A percentile compares a stretch with the other conserved stretches of the same genome.
Evolutionary conservation across 1,140 invertebrate genomes (phyloP).

Genomic region (Neelides sp.): DNA sequence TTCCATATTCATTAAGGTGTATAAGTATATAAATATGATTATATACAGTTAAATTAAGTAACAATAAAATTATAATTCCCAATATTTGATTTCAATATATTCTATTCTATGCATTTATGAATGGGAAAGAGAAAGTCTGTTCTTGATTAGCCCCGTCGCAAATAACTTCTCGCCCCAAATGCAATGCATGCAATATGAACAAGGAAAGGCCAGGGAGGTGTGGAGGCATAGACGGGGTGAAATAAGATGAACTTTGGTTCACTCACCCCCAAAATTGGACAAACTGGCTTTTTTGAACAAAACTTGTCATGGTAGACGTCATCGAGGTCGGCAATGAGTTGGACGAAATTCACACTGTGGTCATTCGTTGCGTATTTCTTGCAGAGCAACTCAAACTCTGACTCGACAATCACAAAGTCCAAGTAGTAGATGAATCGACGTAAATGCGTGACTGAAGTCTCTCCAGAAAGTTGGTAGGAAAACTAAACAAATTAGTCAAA

Average conservation of each 20-base stretch:
- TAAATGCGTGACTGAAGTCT: slow-evolving; percentile 25
- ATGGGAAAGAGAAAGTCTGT: too few species aligned
- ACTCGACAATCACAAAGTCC: slow-evolving; percentile 17
- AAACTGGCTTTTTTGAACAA: slow-evolving; percentile 19
- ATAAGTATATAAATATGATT: not conserved
- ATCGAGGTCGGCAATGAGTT: slow-evolving; percentile 25
- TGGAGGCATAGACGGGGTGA: too few species aligned
- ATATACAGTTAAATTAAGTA: not conserved
- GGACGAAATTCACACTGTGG: slow-evolving; percentile 28
- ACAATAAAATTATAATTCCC: not conserved
- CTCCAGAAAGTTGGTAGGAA: slow-evolving; percentile 25
- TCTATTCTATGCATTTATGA: too few species aligned
- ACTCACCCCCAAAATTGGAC: slow-evolving; percentile 22
- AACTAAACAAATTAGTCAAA: slow-evolving; percentile 14
- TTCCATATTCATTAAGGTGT: not conserved
- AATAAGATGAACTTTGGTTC: too few species aligned
- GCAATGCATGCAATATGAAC: too few species aligned
- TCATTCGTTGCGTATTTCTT: slow-evolving; percentile 29
- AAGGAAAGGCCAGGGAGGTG: too few species aligned
- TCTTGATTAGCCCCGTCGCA: too few species aligned
- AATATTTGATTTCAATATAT: too few species aligned
- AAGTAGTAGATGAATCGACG: slow-evolving; percentile 22
- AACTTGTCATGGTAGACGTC: slow-evolving; percentile 17
- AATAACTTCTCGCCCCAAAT: too few species aligned
- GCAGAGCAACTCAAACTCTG: slow-evolving; percentile 26